Base-by-base conservation (phyloP, 2,797 vertebrate genomes). In the Antrozous pallidus region DNA sequence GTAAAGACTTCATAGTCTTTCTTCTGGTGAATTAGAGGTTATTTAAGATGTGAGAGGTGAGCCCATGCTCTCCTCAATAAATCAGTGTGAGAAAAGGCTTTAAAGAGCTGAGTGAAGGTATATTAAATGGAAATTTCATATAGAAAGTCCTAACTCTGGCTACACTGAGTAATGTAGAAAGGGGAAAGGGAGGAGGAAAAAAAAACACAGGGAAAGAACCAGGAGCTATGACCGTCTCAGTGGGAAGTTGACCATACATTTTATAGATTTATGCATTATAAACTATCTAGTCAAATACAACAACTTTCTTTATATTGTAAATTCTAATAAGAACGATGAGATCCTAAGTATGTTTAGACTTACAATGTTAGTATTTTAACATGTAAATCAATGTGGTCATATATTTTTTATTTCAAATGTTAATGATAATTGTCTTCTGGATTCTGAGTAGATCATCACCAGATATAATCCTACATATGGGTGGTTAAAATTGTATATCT, bases 231-330 rank as follows among this genome's bases (percentile, higher is more conserved):
- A 38, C 79, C 2, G 63, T 33, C 16, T 7, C 4, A 80, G 7
- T 56, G 4, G 4, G 28, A 8, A 71, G 9, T 40, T 71, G 6
- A 42, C 36, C 94, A 81, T 22, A 47, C 0, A 70, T 33, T 16
- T 73, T 42, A 36, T 0, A 5, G 1, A 33, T 0, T 9, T 26
- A 28, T 80, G 14, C 14, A 20, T 54, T 69, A 20, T 10, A 49
- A 20, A 31, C 7, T 16, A 38, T n/a, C 33, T 89, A 54, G 7
- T 61, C 51, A 47, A 80, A 28, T 40, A 8, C 5, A 85, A 24
- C 4, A 81, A 3, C 2, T 61, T 73, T 51, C 4, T 40, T 49
- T 80, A 73, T 45, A 31, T 71, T 74, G 17, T 38, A 61, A 79
- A 77, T 7, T 84, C 18, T 75, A 7, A 40, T 36, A 73, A 83